These are phyloP conservation scores for Masnerella sp. DNA, from an alignment of 2,888 invertebrate species.

Conservation along the genomic window DNA sequence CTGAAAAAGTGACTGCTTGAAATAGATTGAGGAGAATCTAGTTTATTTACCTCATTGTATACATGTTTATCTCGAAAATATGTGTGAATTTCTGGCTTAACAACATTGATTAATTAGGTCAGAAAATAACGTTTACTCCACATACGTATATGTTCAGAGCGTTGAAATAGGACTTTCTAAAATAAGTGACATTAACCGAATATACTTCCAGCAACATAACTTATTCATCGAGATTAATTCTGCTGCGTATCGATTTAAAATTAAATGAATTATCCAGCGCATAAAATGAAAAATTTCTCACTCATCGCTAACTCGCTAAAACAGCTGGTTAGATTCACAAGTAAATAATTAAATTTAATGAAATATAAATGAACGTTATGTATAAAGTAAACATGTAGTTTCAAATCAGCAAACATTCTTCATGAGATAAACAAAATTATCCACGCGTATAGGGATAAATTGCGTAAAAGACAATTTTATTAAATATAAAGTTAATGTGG, in stretches of 20 bases:
- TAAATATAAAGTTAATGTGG: too few species aligned
- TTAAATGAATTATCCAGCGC: slow-evolving; percentile 13
- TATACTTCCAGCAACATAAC: slow-evolving; percentile 8
- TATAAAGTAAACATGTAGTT: too few species aligned
- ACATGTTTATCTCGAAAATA: slow-evolving; percentile 14
- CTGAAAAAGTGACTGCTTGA: slow-evolving; percentile 8
- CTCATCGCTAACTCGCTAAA: background rate
- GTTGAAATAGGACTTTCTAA: slow-evolving; percentile 19
- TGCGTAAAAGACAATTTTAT: too few species aligned
- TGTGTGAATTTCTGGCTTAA: slow-evolving; percentile 27
- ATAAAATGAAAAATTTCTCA: slow-evolving; percentile 4
- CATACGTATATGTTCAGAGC: slow-evolving; percentile 6
- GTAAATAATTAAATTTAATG: background rate
- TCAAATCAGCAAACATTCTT: too few species aligned
- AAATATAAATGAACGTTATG: too few species aligned
- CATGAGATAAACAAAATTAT: too few species aligned
- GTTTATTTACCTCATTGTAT: slow-evolving; percentile 16
- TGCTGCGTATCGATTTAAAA: background rate
- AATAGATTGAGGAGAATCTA: slow-evolving; percentile 9
- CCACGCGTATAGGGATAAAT: too few species aligned
- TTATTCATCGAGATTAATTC: slow-evolving; percentile 28
- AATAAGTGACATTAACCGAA: slow-evolving; percentile 1
- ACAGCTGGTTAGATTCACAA: background rate
- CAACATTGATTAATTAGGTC: slow-evolving; percentile 33
- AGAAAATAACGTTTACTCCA: slow-evolving; percentile 20